Base-by-base conservation (phyloP, 92 coral and sea anemone genomes). In the Scolanthus callimorphus region DNA sequence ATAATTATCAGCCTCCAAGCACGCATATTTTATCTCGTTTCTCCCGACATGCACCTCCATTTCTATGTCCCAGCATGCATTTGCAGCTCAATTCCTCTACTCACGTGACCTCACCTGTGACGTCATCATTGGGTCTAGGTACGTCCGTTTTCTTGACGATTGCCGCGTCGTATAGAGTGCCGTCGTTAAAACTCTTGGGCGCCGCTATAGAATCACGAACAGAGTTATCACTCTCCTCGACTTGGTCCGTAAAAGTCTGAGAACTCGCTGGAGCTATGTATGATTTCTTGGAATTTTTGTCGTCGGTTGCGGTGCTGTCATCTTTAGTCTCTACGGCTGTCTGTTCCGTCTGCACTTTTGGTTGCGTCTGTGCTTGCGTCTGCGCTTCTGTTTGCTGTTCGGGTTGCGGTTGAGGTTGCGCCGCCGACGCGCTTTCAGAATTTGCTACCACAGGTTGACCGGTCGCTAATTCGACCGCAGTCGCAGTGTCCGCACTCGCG, bases 121-220 rank as follows among this genome's bases (percentile, higher is more conserved):
- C 57, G 44, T 67, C 71, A 55, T 60, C 61, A n/a, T n/a, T n/a
- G 11, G 74, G 59, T 59, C 25, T 85, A 17, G 96, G 96, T 34
- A 87, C 68, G 55, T 75, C 67, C 25, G 65, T 69, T 57, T 87
- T 87, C 96, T 87, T 87, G 80, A 87, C 96, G 58, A 84, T 78
- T 45, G 90, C 82, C 72, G 96, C 79, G 85, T 87, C 96, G 57
- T 87, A 87, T 74, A 87, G 47, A 60, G 69, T 29, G 37, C 64
- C 66, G 57, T 84, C 90, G 62, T 72, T 81, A 49, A 82, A 82
- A 30, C 55, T 68, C 61, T 64, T 53, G 37, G 75, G 87, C 51
- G 82, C 87, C 55, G 82, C 58, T 66, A 73, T 61, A 20, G 87
- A 74, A 81, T 70, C 68, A 74, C 57, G 78, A 31, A 49, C 77